phyloP scores from a whole-genome alignment of 2,888 invertebrate species.

The Congeria kusceri region DNA sequence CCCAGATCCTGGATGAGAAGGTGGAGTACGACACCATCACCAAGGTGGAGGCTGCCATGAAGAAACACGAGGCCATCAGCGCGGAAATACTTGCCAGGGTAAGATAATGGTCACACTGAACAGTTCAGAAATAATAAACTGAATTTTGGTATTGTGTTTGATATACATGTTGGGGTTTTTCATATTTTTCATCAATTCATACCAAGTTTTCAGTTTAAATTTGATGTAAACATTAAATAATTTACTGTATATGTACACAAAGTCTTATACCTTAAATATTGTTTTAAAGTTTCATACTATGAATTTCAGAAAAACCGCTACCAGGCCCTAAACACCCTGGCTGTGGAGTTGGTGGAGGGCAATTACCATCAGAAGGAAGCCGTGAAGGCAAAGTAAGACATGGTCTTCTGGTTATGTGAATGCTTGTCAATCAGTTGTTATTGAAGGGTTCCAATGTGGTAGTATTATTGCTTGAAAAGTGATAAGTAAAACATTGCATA shows the following conservation, averaged over 20 bases:
- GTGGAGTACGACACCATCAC: slow-evolving; percentile 91
- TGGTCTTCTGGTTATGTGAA: no score
- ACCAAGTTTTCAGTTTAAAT: background rate
- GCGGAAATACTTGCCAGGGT: slow-evolving; percentile 97
- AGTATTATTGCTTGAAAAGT: no score
- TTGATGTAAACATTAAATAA: no score
- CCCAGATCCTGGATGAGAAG: slow-evolving; percentile 90
- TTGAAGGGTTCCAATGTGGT: no score
- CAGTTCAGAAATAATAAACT: no score
- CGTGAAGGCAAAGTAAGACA: slow-evolving; percentile 87
- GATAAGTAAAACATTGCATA: no score
- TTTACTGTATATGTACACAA: background rate
- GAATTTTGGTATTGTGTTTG: no score
- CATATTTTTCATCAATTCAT: no score
- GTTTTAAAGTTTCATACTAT: no score
- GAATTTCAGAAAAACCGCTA: slow-evolving; percentile 94
- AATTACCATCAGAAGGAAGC: slow-evolving; percentile 95
- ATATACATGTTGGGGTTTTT: no score
- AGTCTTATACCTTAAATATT: no score
- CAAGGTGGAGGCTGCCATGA: slow-evolving; percentile 98
- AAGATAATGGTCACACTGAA: slow-evolving; percentile 53
- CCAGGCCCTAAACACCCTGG: slow-evolving; percentile 96
- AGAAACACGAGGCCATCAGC: slow-evolving; percentile 99
- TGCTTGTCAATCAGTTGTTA: no score
- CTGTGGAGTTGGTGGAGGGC: slow-evolving; percentile 95